Conservation (phyloP, 2,888 invertebrate genomes). For the Aspidiotus destructor region DNA sequence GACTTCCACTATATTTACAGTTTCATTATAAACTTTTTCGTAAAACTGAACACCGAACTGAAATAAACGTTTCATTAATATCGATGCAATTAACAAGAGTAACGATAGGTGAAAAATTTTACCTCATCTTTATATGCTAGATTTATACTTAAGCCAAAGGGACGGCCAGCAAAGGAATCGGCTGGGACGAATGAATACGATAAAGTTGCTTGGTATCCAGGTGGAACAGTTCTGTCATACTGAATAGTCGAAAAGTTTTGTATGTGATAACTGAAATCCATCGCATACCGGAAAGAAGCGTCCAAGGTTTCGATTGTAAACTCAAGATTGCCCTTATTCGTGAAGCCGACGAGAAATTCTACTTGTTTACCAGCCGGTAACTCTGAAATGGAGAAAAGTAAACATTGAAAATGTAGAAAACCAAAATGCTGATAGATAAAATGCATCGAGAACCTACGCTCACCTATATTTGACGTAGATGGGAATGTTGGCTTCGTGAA, state of each 20-base stretch:
- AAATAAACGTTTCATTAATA: conserved; percentile 27
- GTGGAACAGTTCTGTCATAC: conserved; percentile 78
- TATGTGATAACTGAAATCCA: conserved; percentile 96
- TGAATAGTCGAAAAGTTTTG: conserved; percentile 92
- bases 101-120: conserved; percentile 35
- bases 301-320: conserved; percentile 88
- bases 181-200: conserved; percentile 90
- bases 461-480: conserved; percentile 56
- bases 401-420: background rate
- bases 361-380: conserved; percentile 84
- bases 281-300: conserved; percentile 96
- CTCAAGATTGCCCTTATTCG: conserved; percentile 84
- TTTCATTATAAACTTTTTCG: conserved; percentile 96
- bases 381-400: conserved; percentile 50
- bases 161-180: conserved; percentile 92
- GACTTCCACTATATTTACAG: conserved; percentile 87
- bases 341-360: conserved; percentile 91
- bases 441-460: conserved; percentile 37
- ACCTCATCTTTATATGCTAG: conserved; percentile 79
- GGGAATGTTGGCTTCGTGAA: conserved; percentile 69
- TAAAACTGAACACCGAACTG: conserved; percentile 57
- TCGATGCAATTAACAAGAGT: background rate
- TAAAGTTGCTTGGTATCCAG: conserved; percentile 86
- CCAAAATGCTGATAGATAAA: background rate
- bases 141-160: conserved; percentile 89